phyloP scores from a whole-genome alignment of 2,113 vertebrate species.

The Microcebus jonahi region DNA sequence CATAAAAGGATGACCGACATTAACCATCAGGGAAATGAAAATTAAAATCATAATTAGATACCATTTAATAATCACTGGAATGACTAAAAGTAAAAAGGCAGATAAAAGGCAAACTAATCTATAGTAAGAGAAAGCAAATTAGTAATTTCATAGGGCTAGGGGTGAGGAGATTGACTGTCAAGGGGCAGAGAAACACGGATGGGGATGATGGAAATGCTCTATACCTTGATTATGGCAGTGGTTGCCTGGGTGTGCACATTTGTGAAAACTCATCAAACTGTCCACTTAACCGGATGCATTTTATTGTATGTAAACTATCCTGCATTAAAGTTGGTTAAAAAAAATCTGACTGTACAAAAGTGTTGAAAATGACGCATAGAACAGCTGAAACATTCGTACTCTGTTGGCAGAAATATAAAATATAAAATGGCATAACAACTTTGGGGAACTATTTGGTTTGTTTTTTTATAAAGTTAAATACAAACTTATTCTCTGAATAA shows the following conservation, averaged over 20 bases:
- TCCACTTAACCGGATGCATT: background rate
- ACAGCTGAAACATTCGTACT: background rate
- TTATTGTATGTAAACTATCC: background rate
- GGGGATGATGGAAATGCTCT: background rate
- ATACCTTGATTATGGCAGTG: background rate
- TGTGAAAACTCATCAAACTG: background rate
- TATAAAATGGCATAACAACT: background rate
- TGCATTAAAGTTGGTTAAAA: background rate
- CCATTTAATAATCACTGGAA: background rate
- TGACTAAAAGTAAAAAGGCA: background rate
- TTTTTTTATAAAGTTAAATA: background rate
- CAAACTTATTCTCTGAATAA: background rate
- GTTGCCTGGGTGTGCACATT: background rate
- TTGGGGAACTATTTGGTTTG: background rate
- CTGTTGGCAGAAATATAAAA: background rate
- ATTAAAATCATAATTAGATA: constrained; percentile 41
- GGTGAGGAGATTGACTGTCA: background rate
- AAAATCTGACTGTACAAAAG: background rate
- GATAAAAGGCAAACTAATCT: background rate
- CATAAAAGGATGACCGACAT: background rate
- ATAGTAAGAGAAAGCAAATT: background rate
- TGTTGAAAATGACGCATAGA: background rate
- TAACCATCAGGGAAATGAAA: constrained; percentile 32
- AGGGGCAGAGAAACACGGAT: background rate
- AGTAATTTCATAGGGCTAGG: background rate